Conservation (phyloP, 2,888 invertebrate genomes). For the Aproaerema taeniolella region DNA sequence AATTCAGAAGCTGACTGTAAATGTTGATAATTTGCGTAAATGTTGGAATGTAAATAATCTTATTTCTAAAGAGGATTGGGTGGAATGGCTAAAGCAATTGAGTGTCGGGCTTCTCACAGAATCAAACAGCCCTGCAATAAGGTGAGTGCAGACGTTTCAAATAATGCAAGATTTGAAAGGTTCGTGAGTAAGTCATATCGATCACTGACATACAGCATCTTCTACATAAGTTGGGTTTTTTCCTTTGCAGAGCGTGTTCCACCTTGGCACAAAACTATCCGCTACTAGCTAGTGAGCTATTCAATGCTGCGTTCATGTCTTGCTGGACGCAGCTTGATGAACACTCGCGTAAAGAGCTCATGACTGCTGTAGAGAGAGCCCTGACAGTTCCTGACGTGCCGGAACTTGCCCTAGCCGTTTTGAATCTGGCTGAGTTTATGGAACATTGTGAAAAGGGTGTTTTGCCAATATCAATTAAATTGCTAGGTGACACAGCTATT, state of each 20-base stretch:
- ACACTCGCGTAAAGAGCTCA: slow-evolving; percentile 88
- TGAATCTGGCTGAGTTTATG: slow-evolving; percentile 99
- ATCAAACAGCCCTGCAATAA: slow-evolving; percentile 95
- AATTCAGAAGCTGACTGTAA: slow-evolving; percentile 88
- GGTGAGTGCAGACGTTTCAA: slow-evolving; percentile 40
- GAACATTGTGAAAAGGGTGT: slow-evolving; percentile 99
- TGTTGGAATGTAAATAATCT: slow-evolving; percentile 92
- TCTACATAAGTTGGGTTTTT: not conserved
- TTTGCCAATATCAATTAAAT: slow-evolving; percentile 90
- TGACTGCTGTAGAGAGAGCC: slow-evolving; percentile 90
- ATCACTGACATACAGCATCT: not conserved
- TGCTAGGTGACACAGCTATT: slow-evolving; percentile 95
- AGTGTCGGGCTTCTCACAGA: slow-evolving; percentile 95
- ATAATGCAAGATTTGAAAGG: no score
- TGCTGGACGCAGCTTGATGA: slow-evolving; percentile 98
- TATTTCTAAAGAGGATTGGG: slow-evolving; percentile 98
- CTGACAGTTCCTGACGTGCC: slow-evolving; percentile 94
- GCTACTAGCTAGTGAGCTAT: slow-evolving; percentile 94
- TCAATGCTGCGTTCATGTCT: slow-evolving; percentile 99
- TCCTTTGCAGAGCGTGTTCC: slow-evolving; percentile 86
- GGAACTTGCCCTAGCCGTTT: slow-evolving; percentile 94
- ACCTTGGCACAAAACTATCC: slow-evolving; percentile 94
- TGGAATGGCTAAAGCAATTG: slow-evolving; percentile 95
- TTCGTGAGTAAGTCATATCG: no score
- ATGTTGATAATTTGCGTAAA: slow-evolving; percentile 87